phyloP scores from a whole-genome alignment of 2,797 vertebrate genomes.

The Acridotheres tristis region DNA sequence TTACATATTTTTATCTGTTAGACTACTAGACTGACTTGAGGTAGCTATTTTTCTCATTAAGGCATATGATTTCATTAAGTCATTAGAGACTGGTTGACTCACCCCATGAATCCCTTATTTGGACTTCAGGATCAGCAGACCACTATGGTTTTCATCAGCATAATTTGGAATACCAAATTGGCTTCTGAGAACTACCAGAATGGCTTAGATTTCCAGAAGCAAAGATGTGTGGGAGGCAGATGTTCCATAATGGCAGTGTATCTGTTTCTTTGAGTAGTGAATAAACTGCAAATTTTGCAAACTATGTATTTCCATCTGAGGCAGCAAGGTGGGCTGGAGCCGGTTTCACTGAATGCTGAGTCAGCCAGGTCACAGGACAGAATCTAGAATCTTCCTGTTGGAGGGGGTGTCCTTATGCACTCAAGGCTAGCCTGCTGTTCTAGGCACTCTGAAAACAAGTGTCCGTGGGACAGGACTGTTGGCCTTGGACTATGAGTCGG shows the following conservation, averaged over 20 bases:
- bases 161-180: slow-evolving; percentile 32
- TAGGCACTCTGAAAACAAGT: neutral
- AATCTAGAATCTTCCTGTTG: too few species aligned
- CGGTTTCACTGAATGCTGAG: neutral
- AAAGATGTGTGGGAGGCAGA: neutral
- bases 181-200: slow-evolving; percentile 33
- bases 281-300: neutral
- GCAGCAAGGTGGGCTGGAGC: neutral
- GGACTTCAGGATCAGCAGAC: slow-evolving; percentile 19
- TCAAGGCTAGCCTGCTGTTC: neutral
- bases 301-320: neutral
- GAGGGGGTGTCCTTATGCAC: neutral
- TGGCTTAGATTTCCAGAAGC: neutral
- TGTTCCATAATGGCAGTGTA: neutral
- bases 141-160: slow-evolving; percentile 17
- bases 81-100: slow-evolving; percentile 24
- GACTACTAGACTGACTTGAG: slow-evolving; percentile 4
- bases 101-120: slow-evolving; percentile 21
- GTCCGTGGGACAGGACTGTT: neutral
- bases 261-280: neutral
- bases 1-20: slow-evolving; percentile 54
- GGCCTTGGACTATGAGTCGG: fast-evolving
- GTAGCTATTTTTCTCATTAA: slow-evolving; percentile 59
- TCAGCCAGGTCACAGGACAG: neutral
- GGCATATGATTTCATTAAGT: slow-evolving; percentile 46